Conservation (phyloP, 1,140 invertebrate species). For the Anagrus nilaparvatae region DNA sequence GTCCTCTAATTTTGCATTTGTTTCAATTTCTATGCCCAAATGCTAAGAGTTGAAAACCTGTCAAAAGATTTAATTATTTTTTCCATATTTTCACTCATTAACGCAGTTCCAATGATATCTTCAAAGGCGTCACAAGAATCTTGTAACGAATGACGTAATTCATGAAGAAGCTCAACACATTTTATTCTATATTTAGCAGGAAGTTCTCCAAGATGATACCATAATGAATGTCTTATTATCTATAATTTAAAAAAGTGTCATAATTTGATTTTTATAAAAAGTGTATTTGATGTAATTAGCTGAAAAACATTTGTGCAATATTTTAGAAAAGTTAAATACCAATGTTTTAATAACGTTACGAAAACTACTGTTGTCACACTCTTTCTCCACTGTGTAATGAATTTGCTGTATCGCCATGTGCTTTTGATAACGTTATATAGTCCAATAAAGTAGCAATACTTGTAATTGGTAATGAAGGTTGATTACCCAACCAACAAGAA, state of each 20-base stretch:
- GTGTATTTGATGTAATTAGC: slow-evolving; percentile 32
- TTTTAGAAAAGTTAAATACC: slow-evolving; percentile 53
- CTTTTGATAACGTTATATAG: slow-evolving; percentile 54
- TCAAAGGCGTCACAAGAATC: slow-evolving; percentile 60
- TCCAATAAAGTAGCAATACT: slow-evolving; percentile 67
- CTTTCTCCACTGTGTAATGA: slow-evolving; percentile 36
- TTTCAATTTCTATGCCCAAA: slow-evolving; percentile 56
- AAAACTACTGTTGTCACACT: slow-evolving; percentile 57
- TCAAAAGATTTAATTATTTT: slow-evolving; percentile 56
- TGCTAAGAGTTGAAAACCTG: slow-evolving; percentile 74
- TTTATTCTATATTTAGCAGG: slow-evolving; percentile 49
- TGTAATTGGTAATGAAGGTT: slow-evolving; percentile 50
- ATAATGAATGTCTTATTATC: slow-evolving; percentile 54
- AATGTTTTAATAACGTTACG: slow-evolving; percentile 53
- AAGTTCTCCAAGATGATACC: slow-evolving; percentile 53
- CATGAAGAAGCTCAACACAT: slow-evolving; percentile 59
- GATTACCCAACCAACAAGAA: slow-evolving; percentile 53
- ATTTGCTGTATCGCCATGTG: slow-evolving; percentile 43
- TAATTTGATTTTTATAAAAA: slow-evolving; percentile 7
- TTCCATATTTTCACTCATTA: slow-evolving; percentile 41
- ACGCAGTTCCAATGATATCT: slow-evolving; percentile 52
- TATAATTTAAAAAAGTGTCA: slow-evolving; percentile 34
- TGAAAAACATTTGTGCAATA: slow-evolving; percentile 57
- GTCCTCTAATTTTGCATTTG: slow-evolving; percentile 38
- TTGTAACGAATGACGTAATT: slow-evolving; percentile 62